Evolutionary conservation across 2,888 invertebrate genomes (phyloP), one percentile per base, ranked within the genome.

Genomic region (Andrena dorsata): DNA sequence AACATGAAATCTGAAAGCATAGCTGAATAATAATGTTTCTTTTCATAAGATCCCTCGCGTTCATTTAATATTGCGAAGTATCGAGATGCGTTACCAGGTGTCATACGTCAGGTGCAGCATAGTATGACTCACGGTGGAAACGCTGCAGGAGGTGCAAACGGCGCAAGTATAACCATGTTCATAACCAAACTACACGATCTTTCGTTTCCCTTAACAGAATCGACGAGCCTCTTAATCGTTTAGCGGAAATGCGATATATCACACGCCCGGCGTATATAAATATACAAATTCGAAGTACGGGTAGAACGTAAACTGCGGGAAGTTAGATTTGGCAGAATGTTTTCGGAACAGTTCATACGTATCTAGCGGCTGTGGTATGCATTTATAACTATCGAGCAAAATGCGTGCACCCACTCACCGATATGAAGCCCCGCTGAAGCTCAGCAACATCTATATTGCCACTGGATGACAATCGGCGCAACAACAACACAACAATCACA

Each of bases 51-150:
- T 72, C 65, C 32, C 32, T n/a, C 35, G n/a, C 23, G 58, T 8
- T 10, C 53, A 28, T 41, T 32, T 7, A 49, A 26, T 26, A 28
- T 41, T 32, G 8, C 6, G 58, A 53, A 47, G 30, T 23, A 53
- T 64, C 8, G 56, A 69, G 64, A 61, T 60, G 60, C 79, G 56
- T 79, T 80, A 70, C 76, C 82, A 87, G 82, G 80, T 86, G 83
- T 84, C 83, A 86, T 83, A 56, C 81, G 72, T 87, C 83, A 88
- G 83, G 80, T 88, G 85, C 76, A 78, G 60, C 65, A 61, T 60
- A 71, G 69, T 69, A 70, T 87, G 86, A 88, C 79, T 90, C 89
- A 89, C 80, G 53, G 70, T 64, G 60, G 73, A 79, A 83, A 64
- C 80, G 64, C 73, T 58, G 83, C 73, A 66, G 47, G 81, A 76